Evolutionary conservation across 2,888 invertebrate genomes (phyloP).

Genomic region (Sarcophaga subvicina): DNA sequence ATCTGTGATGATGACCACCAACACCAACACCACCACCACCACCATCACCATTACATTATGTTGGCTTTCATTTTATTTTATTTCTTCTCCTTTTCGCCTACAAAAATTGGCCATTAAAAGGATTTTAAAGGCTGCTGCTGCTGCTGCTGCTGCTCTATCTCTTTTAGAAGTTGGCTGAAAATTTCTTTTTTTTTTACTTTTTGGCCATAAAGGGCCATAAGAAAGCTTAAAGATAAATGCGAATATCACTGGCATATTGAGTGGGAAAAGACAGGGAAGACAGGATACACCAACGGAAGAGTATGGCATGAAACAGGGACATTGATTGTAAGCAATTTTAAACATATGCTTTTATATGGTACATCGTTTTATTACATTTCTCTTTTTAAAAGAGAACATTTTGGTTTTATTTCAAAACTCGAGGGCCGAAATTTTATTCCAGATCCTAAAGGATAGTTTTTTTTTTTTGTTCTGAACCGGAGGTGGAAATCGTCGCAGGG

Average conservation of each 20-base stretch:
- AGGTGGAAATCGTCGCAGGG: too few species aligned
- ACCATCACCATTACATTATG: constrained; percentile 54
- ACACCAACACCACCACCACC: not conserved
- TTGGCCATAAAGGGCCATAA: too few species aligned
- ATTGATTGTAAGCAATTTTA: too few species aligned
- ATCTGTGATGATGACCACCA: constrained; percentile 28
- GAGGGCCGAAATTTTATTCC: too few species aligned
- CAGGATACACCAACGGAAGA: not conserved
- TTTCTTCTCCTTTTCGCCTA: constrained; percentile 51
- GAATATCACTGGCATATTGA: not conserved
- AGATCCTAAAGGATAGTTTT: too few species aligned
- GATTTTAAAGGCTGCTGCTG: constrained; percentile 28
- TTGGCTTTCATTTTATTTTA: constrained; percentile 60
- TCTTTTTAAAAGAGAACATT: too few species aligned
- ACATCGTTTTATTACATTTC: too few species aligned
- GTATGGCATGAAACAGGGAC: too few species aligned
- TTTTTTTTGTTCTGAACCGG: too few species aligned
- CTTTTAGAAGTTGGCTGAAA: not conserved
- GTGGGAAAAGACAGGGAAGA: not conserved
- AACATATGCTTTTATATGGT: too few species aligned
- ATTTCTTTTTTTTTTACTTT: not conserved
- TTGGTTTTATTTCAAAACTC: too few species aligned
- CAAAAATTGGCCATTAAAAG: constrained; percentile 44
- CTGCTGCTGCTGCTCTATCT: constrained; percentile 14
- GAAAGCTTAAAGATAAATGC: too few species aligned